Conservation (phyloP, 2,888 invertebrate genomes). For the Morinoia aosen region DNA sequence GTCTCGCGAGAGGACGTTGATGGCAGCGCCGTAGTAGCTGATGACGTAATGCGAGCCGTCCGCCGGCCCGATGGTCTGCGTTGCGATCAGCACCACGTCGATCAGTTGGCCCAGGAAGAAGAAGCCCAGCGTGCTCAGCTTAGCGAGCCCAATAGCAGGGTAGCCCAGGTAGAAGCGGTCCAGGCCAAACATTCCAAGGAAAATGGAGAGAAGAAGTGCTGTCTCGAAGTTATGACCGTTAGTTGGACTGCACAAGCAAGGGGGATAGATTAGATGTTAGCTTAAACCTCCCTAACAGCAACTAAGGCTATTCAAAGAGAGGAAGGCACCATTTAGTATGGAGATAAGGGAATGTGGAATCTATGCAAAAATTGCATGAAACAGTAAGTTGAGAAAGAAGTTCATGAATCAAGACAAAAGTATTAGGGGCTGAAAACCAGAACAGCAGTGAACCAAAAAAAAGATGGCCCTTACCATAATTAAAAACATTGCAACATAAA, state of each 20-base stretch:
- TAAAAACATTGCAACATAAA: too few species aligned
- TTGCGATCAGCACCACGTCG: constrained; percentile 95
- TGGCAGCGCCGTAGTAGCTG: constrained; percentile 91
- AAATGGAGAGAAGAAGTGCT: constrained; percentile 92
- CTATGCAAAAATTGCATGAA: too few species aligned
- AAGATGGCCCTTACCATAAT: background rate
- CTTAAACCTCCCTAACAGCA: too few species aligned
- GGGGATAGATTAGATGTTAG: too few species aligned
- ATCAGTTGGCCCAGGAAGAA: constrained; percentile 93
- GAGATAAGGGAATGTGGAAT: too few species aligned
- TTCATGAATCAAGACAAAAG: too few species aligned
- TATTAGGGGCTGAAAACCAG: too few species aligned
- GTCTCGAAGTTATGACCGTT: constrained; percentile 96
- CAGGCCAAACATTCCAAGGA: constrained; percentile 97
- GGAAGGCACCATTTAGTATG: too few species aligned
- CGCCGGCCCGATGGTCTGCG: constrained; percentile 92
- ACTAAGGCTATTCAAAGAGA: too few species aligned
- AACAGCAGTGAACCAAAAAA: too few species aligned
- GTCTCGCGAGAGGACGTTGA: constrained; percentile 84
- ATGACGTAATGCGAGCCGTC: constrained; percentile 96
- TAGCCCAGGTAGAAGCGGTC: constrained; percentile 99
- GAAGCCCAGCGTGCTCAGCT: constrained; percentile 95
- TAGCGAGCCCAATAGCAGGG: constrained; percentile 93
- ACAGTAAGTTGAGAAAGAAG: too few species aligned
- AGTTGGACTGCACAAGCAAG: constrained; percentile 73